Evolutionary conservation across 2,113 vertebrate genomes (phyloP).

Genomic region (Cardinalis cardinalis): DNA sequence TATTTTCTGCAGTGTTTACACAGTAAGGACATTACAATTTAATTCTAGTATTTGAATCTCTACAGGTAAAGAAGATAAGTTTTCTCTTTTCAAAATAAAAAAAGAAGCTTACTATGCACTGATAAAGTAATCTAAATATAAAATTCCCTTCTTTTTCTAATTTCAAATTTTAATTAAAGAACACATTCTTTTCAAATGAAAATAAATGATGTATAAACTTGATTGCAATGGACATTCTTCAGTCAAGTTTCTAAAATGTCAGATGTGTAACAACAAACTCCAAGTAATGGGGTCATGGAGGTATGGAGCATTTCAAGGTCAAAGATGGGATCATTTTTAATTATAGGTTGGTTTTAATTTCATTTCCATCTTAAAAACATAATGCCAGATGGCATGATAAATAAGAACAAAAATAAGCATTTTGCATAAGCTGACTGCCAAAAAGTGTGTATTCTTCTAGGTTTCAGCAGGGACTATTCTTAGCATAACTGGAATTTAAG

Average conservation of each 20-base stretch:
- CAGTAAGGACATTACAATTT: background rate
- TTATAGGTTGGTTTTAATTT: conserved; percentile 22
- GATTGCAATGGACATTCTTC: background rate
- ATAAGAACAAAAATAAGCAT: conserved; percentile 27
- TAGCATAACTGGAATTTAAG: background rate
- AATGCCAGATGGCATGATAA: conserved; percentile 40
- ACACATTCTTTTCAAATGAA: background rate
- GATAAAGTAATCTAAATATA: background rate
- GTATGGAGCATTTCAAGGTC: background rate
- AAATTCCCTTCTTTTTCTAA: background rate
- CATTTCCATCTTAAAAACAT: conserved; percentile 10
- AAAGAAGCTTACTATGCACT: background rate
- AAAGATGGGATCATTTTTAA: background rate
- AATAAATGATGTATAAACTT: background rate
- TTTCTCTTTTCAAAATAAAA: background rate
- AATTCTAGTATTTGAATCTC: background rate
- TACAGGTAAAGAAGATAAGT: background rate
- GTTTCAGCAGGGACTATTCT: conserved; percentile 3
- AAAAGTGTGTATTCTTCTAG: background rate
- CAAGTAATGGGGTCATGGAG: background rate
- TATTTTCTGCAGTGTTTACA: background rate
- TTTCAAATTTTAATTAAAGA: background rate
- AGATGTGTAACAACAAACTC: background rate
- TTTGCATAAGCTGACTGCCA: conserved; percentile 3
- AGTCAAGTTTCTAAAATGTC: background rate